Conservation (phyloP, 2,888 invertebrate genomes). For the Pachydiplax longipennis region DNA sequence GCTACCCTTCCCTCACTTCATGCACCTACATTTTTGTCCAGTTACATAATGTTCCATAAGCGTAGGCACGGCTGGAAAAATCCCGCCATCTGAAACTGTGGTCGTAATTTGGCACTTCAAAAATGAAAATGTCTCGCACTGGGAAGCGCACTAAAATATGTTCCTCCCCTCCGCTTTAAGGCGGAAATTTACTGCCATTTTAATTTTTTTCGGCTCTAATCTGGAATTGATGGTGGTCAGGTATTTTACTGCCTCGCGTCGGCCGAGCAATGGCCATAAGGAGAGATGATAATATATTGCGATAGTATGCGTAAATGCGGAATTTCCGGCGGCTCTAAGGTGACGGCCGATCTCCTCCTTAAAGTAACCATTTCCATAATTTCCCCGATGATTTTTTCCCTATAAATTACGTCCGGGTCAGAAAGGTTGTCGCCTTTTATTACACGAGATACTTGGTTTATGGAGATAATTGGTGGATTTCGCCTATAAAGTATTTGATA, state of each 20-base stretch:
- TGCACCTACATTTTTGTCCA: background rate
- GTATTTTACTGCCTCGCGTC: slow-evolving; percentile 4
- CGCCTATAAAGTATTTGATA: no score
- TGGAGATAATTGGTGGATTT: no score
- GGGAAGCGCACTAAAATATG: background rate
- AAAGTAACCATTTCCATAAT: background rate
- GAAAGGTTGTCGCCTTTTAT: no score
- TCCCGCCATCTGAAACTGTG: background rate
- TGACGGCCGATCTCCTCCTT: background rate
- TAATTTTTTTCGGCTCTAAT: slow-evolving; percentile 28
- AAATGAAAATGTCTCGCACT: slow-evolving; percentile 6
- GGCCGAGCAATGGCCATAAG: slow-evolving; percentile 5
- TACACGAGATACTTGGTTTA: no score
- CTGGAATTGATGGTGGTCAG: slow-evolving; percentile 36
- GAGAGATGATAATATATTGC: slow-evolving; percentile 6
- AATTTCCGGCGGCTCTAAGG: slow-evolving; percentile 7
- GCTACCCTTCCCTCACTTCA: background rate
- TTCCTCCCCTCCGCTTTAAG: background rate
- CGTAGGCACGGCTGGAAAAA: background rate
- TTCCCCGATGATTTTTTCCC: background rate
- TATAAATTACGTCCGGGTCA: no score
- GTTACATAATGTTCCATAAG: background rate
- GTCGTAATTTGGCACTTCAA: slow-evolving; percentile 30
- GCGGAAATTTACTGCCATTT: slow-evolving; percentile 18
- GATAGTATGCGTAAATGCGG: background rate